phyloP scores from a whole-genome alignment of 2,113 vertebrate species.

The Hiodon tergisus region DNA sequence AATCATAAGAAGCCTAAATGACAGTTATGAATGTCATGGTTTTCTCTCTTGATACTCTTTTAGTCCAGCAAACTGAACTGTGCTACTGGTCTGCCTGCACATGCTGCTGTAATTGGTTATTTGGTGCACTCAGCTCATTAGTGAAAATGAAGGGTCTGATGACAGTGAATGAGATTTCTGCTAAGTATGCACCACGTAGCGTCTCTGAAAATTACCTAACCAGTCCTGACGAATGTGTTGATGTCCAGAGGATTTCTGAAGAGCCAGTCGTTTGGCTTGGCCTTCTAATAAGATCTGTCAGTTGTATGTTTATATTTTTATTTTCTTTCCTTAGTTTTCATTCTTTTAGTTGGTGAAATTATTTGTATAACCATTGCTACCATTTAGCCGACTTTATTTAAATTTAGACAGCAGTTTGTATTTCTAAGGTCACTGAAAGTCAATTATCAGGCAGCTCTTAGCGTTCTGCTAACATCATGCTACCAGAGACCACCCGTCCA shows the following conservation, averaged over 20 bases:
- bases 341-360: no score
- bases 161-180: not conserved
- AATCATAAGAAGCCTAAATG: no score
- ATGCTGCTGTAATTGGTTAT: slow-evolving; percentile 16
- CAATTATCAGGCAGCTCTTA: no score
- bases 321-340: not conserved
- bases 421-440: no score
- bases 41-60: slow-evolving; percentile 1
- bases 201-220: slow-evolving; percentile 8
- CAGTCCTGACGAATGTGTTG: slow-evolving; percentile 2
- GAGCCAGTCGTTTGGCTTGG: not conserved
- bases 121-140: slow-evolving; percentile 16
- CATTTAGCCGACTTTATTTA: no score
- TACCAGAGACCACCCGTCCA: no score
- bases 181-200: slow-evolving; percentile 1
- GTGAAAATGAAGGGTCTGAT: not conserved
- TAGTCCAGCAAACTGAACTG: not conserved
- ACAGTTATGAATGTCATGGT: not conserved
- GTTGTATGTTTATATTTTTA: no score
- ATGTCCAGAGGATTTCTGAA: not conserved
- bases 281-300: not conserved
- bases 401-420: no score
- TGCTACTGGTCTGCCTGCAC: not conserved
- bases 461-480: no score
- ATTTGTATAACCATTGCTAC: no score